Conservation (phyloP, 2,888 invertebrate genomes). For the Drosophila anomalata region DNA sequence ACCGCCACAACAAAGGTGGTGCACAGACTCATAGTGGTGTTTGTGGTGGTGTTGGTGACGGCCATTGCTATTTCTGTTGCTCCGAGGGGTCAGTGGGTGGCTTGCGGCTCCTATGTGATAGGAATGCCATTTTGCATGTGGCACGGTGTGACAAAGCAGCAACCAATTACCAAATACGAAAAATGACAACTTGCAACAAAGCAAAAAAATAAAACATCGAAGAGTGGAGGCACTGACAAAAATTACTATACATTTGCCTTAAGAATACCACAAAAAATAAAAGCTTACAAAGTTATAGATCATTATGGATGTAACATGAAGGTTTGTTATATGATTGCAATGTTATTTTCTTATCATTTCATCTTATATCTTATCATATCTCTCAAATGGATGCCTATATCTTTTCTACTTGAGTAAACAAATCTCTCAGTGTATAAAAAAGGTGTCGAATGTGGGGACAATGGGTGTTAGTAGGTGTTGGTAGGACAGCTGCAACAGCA, state of each 20-base stretch:
- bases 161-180: conserved; percentile 78
- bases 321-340: too few relatives aligned
- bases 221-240: conserved; percentile 15
- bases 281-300: too few relatives aligned
- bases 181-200: conserved; percentile 77
- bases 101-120: conserved; percentile 50
- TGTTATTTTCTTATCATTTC: too few relatives aligned
- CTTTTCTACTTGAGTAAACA: too few relatives aligned
- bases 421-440: neutral
- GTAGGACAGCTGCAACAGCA: conserved; percentile 39
- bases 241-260: neutral
- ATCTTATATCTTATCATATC: too few relatives aligned
- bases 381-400: too few relatives aligned
- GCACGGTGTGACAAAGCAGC: conserved; percentile 73
- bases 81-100: conserved; percentile 12
- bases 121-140: conserved; percentile 73
- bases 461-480: conserved; percentile 36
- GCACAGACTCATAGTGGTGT: conserved; percentile 8
- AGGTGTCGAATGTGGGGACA: conserved; percentile 19
- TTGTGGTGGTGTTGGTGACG: neutral
- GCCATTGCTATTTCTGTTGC: neutral
- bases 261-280: too few relatives aligned
- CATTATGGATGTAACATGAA: too few relatives aligned
- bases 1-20: conserved; percentile 33
- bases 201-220: conserved; percentile 32